Conservation (phyloP, 2,888 invertebrate genomes). For the Endomychus coccineus region DNA sequence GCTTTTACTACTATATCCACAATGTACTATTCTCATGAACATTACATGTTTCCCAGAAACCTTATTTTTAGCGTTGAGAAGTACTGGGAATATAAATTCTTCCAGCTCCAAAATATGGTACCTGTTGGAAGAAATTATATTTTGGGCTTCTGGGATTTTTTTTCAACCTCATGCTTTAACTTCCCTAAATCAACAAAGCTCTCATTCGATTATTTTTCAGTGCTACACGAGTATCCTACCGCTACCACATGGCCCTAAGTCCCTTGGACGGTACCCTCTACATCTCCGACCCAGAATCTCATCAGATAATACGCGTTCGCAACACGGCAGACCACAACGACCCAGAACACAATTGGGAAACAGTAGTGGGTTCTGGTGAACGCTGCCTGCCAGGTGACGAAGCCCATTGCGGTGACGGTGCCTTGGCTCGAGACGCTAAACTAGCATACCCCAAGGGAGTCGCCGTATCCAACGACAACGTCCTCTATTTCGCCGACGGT, state of each 20-base stretch:
- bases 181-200: too few species aligned
- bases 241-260: conserved; percentile 93
- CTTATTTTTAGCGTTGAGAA: too few species aligned
- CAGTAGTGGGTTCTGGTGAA: conserved; percentile 90
- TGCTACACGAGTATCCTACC: conserved; percentile 87
- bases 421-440: conserved; percentile 85
- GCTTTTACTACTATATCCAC: too few species aligned
- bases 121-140: too few species aligned
- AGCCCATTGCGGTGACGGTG: conserved; percentile 94
- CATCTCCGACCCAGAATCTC: conserved; percentile 93
- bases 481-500: conserved; percentile 92
- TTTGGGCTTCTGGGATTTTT: too few species aligned
- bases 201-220: conserved; percentile 59
- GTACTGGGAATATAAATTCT: too few species aligned
- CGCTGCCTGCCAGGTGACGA: conserved; percentile 89
- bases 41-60: conserved; percentile 3
- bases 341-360: conserved; percentile 90
- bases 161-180: too few species aligned
- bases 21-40: background rate
- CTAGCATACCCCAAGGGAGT: conserved; percentile 95
- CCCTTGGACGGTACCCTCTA: conserved; percentile 90
- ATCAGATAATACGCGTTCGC: conserved; percentile 84
- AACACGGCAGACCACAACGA: conserved; percentile 75
- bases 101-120: too few species aligned
- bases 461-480: conserved; percentile 85